Evolutionary conservation across 1,140 invertebrate genomes (phyloP).

Genomic region (Panagrolaimus sp.): DNA sequence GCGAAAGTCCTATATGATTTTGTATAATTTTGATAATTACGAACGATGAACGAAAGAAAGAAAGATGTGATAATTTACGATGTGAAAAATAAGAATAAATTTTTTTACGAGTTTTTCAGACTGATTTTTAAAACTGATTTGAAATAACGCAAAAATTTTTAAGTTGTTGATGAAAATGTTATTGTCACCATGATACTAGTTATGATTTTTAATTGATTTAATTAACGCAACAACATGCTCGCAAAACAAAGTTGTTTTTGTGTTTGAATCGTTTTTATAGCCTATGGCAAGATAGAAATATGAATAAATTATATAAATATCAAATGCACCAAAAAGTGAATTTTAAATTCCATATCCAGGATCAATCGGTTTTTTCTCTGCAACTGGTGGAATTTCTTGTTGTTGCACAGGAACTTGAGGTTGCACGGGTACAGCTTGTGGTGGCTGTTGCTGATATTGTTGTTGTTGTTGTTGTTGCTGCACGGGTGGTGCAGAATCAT

Average conservation of each 20-base stretch:
- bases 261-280: not conserved
- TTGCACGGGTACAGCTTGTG: not conserved
- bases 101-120: too few relatives aligned
- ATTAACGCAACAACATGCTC: not conserved
- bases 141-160: too few relatives aligned
- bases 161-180: too few relatives aligned
- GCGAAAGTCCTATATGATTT: too few relatives aligned
- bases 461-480: not conserved
- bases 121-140: too few relatives aligned
- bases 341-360: constrained; percentile 43
- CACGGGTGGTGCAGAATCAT: not conserved
- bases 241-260: constrained; percentile 2
- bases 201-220: too few relatives aligned
- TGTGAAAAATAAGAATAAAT: too few relatives aligned
- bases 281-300: too few relatives aligned
- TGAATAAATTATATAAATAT: not conserved
- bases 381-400: constrained; percentile 7
- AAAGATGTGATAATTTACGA: too few relatives aligned
- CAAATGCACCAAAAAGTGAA: constrained; percentile 1
- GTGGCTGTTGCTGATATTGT: not conserved
- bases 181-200: too few relatives aligned
- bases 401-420: constrained; percentile 29
- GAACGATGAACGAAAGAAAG: too few relatives aligned
- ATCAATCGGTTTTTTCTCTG: constrained; percentile 34
- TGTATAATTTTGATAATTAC: too few relatives aligned